Evolutionary conservation across 1,140 invertebrate genomes (phyloP).

Genomic region (Teleogryllus occipitalis): DNA sequence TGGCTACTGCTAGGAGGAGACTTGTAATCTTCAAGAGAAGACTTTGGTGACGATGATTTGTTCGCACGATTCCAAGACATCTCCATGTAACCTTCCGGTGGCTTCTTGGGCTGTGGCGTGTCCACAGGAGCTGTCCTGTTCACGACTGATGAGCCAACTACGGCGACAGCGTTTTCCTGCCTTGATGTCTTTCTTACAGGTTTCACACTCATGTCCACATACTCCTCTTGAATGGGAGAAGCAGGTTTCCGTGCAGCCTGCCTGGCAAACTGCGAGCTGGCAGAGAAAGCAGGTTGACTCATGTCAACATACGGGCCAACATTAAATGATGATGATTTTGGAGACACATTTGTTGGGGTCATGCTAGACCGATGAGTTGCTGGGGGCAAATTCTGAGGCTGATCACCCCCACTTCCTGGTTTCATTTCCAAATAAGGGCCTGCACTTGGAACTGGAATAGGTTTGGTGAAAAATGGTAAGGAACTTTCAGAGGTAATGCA

Average conservation of each 20-base stretch:
- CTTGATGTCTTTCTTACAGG: not conserved
- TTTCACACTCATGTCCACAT: slow-evolving; percentile 35
- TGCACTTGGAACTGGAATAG: not conserved
- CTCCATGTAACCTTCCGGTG: slow-evolving; percentile 51
- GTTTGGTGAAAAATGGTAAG: not conserved
- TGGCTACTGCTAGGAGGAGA: slow-evolving; percentile 10
- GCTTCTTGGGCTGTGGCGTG: slow-evolving; percentile 38
- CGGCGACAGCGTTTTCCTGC: slow-evolving; percentile 26
- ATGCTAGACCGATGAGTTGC: not conserved
- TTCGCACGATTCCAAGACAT: slow-evolving; percentile 40
- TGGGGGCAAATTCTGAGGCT: not conserved
- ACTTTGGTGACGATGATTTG: slow-evolving; percentile 27
- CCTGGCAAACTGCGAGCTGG: not conserved
- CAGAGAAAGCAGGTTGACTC: not conserved
- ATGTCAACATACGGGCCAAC: slow-evolving; percentile 8
- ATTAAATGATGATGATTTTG: not conserved
- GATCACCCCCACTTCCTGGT: slow-evolving; percentile 9
- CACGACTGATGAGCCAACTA: slow-evolving; percentile 26
- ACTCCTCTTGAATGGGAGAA: slow-evolving; percentile 31
- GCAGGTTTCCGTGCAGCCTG: slow-evolving; percentile 22
- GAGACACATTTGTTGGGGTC: not conserved
- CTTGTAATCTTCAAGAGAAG: slow-evolving; percentile 28
- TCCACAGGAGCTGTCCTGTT: slow-evolving; percentile 34
- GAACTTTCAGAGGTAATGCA: not conserved
- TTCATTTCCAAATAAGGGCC: slow-evolving; percentile 19